These are phyloP conservation scores for Gastrophryne carolinensis DNA, from an alignment of 2,797 vertebrate species.

Conservation along the genomic window DNA sequence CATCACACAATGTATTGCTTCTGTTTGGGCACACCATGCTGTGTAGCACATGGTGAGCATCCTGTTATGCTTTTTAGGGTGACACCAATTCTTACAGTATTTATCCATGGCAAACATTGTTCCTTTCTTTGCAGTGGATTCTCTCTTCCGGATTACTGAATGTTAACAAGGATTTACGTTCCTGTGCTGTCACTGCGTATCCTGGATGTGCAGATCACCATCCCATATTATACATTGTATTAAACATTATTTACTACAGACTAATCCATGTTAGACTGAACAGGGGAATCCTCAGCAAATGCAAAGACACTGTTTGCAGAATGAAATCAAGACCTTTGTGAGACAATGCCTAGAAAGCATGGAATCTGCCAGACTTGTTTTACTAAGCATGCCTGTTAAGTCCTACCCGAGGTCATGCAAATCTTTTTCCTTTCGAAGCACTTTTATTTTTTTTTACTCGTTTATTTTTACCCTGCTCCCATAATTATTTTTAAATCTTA, in stretches of 20 bases:
- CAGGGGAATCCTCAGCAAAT: slow-evolving; percentile 38
- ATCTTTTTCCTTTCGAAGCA: too few species aligned
- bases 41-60: too few species aligned
- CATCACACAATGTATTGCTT: too few species aligned
- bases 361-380: slow-evolving; percentile 17
- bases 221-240: slow-evolving; percentile 35
- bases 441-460: too few species aligned
- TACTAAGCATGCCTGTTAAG: background rate
- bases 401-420: too few species aligned
- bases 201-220: slow-evolving; percentile 53
- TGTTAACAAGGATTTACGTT: slow-evolving; percentile 40
- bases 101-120: background rate
- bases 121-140: slow-evolving; percentile 8
- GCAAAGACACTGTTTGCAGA: slow-evolving; percentile 57
- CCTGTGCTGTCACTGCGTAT: background rate
- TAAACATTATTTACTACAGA: slow-evolving; percentile 58
- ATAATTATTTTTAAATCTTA: too few species aligned
- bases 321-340: slow-evolving; percentile 66
- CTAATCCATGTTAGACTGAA: slow-evolving; percentile 48
- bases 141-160: slow-evolving; percentile 38
- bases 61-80: too few species aligned
- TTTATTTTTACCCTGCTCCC: too few species aligned
- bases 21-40: too few species aligned
- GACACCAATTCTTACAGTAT: too few species aligned
- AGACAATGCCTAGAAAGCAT: slow-evolving; percentile 64